Percentiles rank a stretch among this genome's conserved stretches.
Evolutionary conservation across 2,888 invertebrate species (phyloP).

Genomic region (Coremacera marginata): DNA sequence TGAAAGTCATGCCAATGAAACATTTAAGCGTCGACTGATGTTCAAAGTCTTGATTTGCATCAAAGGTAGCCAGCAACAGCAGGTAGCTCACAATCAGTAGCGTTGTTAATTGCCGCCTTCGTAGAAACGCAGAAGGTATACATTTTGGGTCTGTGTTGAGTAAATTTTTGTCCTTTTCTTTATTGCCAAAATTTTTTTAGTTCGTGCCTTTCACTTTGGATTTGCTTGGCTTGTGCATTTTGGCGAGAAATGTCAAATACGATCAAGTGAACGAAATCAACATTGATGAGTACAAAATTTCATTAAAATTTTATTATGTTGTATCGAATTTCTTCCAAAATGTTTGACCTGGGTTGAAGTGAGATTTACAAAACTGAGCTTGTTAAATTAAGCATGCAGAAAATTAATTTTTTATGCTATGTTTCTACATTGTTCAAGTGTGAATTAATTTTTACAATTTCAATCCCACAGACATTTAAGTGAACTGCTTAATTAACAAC

Average conservation of each 20-base stretch:
- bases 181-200: slow-evolving; percentile 17
- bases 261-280: slow-evolving; percentile 38
- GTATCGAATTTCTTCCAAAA: slow-evolving; percentile 20
- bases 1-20: slow-evolving; percentile 8
- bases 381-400: too few relatives aligned
- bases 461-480: too few relatives aligned
- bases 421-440: too few relatives aligned
- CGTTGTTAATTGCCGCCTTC: slow-evolving; percentile 18
- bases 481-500: too few relatives aligned
- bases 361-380: neutral
- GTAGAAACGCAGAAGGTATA: neutral
- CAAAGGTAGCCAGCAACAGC: neutral
- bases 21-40: neutral
- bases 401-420: too few relatives aligned
- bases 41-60: neutral
- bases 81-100: slow-evolving; percentile 25
- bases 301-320: neutral
- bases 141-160: neutral
- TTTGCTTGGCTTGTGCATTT: slow-evolving; percentile 49
- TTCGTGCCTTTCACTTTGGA: slow-evolving; percentile 45
- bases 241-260: slow-evolving; percentile 51
- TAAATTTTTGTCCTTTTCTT: neutral
- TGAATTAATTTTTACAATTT: too few relatives aligned
- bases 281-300: slow-evolving; percentile 21
- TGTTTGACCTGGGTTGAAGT: neutral